Evolutionary conservation across 2,888 invertebrate species (phyloP).

Genomic region (Byasa hedistus): DNA sequence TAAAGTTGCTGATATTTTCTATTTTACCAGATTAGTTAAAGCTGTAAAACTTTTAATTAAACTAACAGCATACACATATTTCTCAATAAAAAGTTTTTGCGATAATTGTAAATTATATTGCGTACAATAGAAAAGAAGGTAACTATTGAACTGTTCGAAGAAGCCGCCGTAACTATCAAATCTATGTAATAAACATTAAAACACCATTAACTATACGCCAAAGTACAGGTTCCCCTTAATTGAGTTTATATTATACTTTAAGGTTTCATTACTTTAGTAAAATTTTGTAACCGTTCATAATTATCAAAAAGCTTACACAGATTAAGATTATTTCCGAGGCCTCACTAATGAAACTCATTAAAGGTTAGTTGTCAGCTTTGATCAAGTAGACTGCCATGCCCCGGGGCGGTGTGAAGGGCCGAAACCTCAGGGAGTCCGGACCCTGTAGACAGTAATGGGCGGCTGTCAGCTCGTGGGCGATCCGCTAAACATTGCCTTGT

Average conservation of each 20-base stretch:
- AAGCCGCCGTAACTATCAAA: not conserved
- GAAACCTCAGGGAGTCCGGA: conserved; percentile 54
- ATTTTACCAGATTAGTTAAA: too few relatives aligned
- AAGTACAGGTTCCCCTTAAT: not conserved
- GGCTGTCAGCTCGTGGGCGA: conserved; percentile 70
- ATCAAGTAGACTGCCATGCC: conserved; percentile 25
- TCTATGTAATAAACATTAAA: not conserved
- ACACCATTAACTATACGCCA: not conserved
- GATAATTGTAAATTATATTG: too few relatives aligned
- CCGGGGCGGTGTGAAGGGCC: conserved; percentile 43
- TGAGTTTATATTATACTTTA: not conserved
- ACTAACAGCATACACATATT: too few relatives aligned
- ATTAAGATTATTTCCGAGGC: conserved; percentile 5
- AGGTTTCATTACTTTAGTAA: not conserved
- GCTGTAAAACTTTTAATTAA: too few relatives aligned
- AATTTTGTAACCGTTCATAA: not conserved
- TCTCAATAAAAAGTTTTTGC: too few relatives aligned
- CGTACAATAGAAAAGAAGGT: not conserved
- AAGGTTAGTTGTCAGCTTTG: conserved; percentile 26
- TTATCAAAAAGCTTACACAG: not conserved
- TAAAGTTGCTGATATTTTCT: too few relatives aligned
- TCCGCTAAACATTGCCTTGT: conserved; percentile 65
- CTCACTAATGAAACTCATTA: conserved; percentile 20
- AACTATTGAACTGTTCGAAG: not conserved
- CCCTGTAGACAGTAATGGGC: conserved; percentile 54